Conservation (phyloP, 2,113 vertebrate species). For the Peromyscus californicus region DNA sequence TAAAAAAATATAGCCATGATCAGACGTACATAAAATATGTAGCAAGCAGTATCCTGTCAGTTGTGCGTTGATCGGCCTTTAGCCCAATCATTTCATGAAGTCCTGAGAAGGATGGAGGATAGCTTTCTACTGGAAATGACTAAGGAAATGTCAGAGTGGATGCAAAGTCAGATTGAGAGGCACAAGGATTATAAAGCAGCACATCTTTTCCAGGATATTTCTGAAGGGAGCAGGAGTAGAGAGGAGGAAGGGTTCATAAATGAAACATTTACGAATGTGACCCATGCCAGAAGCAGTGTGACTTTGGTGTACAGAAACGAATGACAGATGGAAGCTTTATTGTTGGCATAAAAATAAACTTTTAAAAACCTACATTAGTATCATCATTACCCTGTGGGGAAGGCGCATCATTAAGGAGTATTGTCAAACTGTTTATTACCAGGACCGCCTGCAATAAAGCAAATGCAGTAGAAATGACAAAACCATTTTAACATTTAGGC, state of each 20-base stretch:
- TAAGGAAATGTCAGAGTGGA: conserved; percentile 51
- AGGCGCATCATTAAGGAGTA: conserved; percentile 53
- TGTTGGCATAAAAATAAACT: conserved; percentile 64
- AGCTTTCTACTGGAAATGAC: conserved; percentile 45
- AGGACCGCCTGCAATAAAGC: conserved; percentile 45
- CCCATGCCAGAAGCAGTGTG: conserved; percentile 62
- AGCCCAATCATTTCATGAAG: conserved; percentile 51
- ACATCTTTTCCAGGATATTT: conserved; percentile 59
- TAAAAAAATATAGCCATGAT: background rate
- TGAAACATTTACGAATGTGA: conserved; percentile 77
- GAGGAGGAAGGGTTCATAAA: conserved; percentile 69
- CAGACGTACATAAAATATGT: conserved; percentile 61
- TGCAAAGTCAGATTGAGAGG: conserved; percentile 24
- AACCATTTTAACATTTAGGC: conserved; percentile 49
- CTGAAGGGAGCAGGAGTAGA: conserved; percentile 27
- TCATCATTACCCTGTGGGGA: conserved; percentile 50
- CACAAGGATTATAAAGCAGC: conserved; percentile 39
- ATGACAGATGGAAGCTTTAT: conserved; percentile 75
- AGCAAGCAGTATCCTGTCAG: conserved; percentile 17
- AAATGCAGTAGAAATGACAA: conserved; percentile 60
- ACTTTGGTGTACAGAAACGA: conserved; percentile 64
- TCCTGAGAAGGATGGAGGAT: conserved; percentile 28
- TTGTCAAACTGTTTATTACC: conserved; percentile 53
- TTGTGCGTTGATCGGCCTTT: conserved; percentile 58
- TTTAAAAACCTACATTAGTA: conserved; percentile 47